Base-by-base conservation (phyloP, 2,113 vertebrate genomes). In the Patagioenas fasciata region DNA sequence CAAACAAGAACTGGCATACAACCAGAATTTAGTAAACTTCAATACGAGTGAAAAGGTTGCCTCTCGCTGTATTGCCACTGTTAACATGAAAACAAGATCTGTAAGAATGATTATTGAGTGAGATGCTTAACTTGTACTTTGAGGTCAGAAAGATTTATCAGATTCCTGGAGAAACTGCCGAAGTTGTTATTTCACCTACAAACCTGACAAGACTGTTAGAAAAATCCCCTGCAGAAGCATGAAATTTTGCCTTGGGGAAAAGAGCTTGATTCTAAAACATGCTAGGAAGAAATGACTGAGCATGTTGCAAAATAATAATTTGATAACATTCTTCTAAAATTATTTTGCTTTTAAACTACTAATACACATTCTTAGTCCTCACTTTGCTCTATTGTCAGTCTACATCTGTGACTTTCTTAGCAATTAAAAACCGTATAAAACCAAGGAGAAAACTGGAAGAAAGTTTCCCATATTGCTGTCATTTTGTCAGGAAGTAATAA, bases 21-120 rank as follows among this genome's bases (percentile, higher is more conserved):
- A 85, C 47, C 73, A 87, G 85, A 93, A 91, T 75, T 91, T n/a
- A 92, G 58, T 58, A 93, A 88, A 75, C 60, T 93, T 95, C 82
- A 36, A 28, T 86, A 10, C 40, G 40, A 95, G 62, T 53, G 57
- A 84, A 94, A 94, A 94, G 56, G 80, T 91, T 94, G 56, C 85
- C 34, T 94, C 74, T 92, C 64, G 31, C 58, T 64, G 62, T 62
- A 88, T 29, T 95, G 80, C 61, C 42, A 74, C 72, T 85, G 64
- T 60, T 93, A 90, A 86, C 47, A 74, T 20, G 69, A 94, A 88
- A 90, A 89, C 31, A 93, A 95, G 60, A 84, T 89, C 80, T 86
- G 67, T 93, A 95, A 61, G 73, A 84, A 80, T 42, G 51, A 95
- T 89, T 95, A 88, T 31, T 40, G 62, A 95, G 50, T 70, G 50